phyloP scores from a whole-genome alignment of 2,797 vertebrate genomes.

The Sebastes variabilis region DNA sequence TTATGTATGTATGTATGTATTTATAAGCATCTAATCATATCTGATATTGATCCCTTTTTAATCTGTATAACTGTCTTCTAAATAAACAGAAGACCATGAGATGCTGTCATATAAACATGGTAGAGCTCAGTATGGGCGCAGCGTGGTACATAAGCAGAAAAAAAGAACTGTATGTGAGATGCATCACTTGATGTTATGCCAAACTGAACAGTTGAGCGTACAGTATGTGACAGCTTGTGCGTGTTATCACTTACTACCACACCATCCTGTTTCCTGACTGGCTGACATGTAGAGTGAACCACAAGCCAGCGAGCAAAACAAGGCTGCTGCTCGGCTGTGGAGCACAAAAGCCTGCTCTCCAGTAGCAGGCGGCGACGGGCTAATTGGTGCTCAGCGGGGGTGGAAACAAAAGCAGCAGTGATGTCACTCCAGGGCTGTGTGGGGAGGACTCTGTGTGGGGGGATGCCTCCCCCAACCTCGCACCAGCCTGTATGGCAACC shows the following conservation, averaged over 20 bases:
- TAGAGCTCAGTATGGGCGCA: not conserved
- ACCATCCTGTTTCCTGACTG: slow-evolving; percentile 59
- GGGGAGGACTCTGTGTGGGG: slow-evolving; percentile 13
- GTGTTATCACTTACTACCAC: slow-evolving; percentile 43
- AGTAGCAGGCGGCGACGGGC: slow-evolving; percentile 40
- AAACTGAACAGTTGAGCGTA: not conserved
- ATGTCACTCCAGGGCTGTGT: slow-evolving; percentile 53
- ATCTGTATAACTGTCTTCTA: not conserved
- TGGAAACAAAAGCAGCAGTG: slow-evolving; percentile 57
- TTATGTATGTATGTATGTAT: not conserved
- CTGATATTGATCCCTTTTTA: not conserved
- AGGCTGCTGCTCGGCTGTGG: slow-evolving; percentile 29
- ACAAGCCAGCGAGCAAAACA: slow-evolving; percentile 21
- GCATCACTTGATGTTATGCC: not conserved
- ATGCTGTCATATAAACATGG: not conserved
- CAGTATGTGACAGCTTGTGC: slow-evolving; percentile 11
- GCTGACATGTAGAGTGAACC: slow-evolving; percentile 18
- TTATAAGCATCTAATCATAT: not conserved
- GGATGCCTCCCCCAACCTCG: slow-evolving; percentile 6
- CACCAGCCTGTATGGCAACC: slow-evolving; percentile 3
- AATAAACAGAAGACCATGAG: not conserved
- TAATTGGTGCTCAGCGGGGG: slow-evolving; percentile 69
- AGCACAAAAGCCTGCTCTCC: slow-evolving; percentile 48
- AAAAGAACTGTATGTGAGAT: not conserved
- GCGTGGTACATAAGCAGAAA: not conserved